A percentile compares a stretch with the other conserved stretches of the same genome.
Evolutionary conservation across 2,888 invertebrate species (phyloP).

Genomic region (Gymnocheta viridis): DNA sequence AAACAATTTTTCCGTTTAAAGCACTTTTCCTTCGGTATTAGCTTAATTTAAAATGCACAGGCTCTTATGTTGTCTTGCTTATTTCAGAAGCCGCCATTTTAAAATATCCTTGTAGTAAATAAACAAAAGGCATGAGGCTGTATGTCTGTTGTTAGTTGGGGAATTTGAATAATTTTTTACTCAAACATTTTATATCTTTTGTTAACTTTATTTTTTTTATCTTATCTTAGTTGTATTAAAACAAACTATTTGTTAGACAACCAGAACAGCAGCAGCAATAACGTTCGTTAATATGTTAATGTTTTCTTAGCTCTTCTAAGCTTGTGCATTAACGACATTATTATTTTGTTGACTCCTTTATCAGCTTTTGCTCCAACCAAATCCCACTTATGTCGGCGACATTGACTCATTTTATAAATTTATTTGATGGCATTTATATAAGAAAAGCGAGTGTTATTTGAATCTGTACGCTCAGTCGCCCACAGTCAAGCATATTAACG

Average conservation of each 20-base stretch:
- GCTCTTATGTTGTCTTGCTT: not conserved
- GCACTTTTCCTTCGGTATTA: not conserved
- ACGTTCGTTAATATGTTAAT: slow-evolving; percentile 31
- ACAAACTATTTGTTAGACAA: slow-evolving; percentile 55
- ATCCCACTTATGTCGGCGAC: not conserved
- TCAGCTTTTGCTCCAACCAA: not conserved
- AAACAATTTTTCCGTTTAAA: not conserved
- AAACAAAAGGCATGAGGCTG: not conserved
- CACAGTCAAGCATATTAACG: slow-evolving; percentile 38
- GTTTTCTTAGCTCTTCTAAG: slow-evolving; percentile 46
- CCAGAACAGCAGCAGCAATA: slow-evolving; percentile 13
- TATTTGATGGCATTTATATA: not conserved
- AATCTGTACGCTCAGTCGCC: slow-evolving; percentile 40
- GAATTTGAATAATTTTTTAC: slow-evolving; percentile 46
- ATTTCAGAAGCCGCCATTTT: not conserved
- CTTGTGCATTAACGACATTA: slow-evolving; percentile 20
- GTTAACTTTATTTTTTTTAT: not conserved
- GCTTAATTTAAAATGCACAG: not conserved
- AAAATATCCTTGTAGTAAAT: not conserved
- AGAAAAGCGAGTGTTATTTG: slow-evolving; percentile 13
- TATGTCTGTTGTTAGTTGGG: slow-evolving; percentile 20
- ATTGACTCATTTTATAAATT: slow-evolving; percentile 13
- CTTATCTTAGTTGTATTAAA: slow-evolving; percentile 31
- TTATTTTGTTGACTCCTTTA: not conserved
- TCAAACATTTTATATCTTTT: slow-evolving; percentile 4